phyloP scores from a whole-genome alignment of 2,797 vertebrate species.

The Lophura swinhoii region DNA sequence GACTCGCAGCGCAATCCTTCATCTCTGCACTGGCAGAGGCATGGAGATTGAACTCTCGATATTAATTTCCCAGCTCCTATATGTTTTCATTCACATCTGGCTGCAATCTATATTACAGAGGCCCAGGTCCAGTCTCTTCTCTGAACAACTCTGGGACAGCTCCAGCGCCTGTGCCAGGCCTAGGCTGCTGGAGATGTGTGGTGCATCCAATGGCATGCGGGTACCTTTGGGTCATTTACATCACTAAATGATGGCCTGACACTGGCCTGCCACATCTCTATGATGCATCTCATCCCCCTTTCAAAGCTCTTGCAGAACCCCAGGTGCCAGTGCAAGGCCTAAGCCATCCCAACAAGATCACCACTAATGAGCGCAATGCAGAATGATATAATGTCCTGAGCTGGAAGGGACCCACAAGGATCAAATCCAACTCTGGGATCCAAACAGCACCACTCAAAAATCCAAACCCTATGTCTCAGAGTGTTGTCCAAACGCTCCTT shows the following conservation, averaged over 20 bases:
- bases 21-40: not conserved
- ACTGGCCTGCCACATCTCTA: not conserved
- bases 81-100: slow-evolving; percentile 23
- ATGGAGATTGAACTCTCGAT: not conserved
- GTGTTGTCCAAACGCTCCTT: too few relatives aligned
- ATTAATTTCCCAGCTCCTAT: not conserved
- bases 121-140: not conserved
- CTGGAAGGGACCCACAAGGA: too few relatives aligned
- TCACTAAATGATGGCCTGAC: not conserved
- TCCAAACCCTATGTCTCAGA: too few relatives aligned
- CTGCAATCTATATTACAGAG: not conserved
- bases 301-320: not conserved
- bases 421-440: too few relatives aligned
- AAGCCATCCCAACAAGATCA: not conserved
- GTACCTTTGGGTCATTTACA: not conserved
- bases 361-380: slow-evolving; percentile 26
- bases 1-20: not conserved
- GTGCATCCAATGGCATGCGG: not conserved
- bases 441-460: too few relatives aligned
- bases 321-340: not conserved
- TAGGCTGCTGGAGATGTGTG: not conserved
- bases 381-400: not conserved
- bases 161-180: not conserved
- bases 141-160: not conserved
- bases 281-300: not conserved